Evolutionary conservation across 2,113 vertebrate genomes (phyloP), one percentile per base, ranked within the genome.

Genomic region (Bostrychus sinensis): DNA sequence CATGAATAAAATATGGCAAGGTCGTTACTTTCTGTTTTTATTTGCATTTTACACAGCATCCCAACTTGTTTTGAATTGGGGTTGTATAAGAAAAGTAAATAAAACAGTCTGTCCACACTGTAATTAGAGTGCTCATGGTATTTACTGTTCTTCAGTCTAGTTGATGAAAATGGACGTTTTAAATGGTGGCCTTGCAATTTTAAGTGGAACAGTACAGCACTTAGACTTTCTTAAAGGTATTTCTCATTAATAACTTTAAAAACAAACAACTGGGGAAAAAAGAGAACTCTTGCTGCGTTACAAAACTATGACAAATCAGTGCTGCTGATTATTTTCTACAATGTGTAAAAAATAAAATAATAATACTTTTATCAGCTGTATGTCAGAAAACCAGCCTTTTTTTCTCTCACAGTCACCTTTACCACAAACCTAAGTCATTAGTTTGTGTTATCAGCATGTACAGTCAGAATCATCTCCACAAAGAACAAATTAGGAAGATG

Each of bases 151-250:
- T 22, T n/a, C n/a, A n/a, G n/a, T n/a, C 41, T 45, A 48, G 38
- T 48, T 53, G n/a, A 72, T 37, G 6, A 61, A 65, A 75, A 48
- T 43, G 11, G 36, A 79, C 34, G 58, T 32, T 75, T 54, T 54
- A 64, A 13, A 54, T 42, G 36, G 39, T 36, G 39, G 61, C 16
- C 26, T 61, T 45, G 57, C 54, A 30, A 64, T 38, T 55, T 38
- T 20, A 26, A 68, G 30, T 34, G 22, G 6, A 22, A 32, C 38
- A 34, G 54, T 14, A 16, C 19, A 7, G 16, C 37, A n/a, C 16
- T 50, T 28, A 25, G 28, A 3, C 14, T 43, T 42, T 58, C 2
- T 10, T 55, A 17, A 28, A 2, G 7, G 12, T 10, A 48, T 66
- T 65, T 64, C 54, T 14, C 48, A 20, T 77, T 16, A 38, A 54